These are phyloP conservation scores for Spatula clypeata DNA, from an alignment of 2,797 vertebrate species.

Conservation along the genomic window DNA sequence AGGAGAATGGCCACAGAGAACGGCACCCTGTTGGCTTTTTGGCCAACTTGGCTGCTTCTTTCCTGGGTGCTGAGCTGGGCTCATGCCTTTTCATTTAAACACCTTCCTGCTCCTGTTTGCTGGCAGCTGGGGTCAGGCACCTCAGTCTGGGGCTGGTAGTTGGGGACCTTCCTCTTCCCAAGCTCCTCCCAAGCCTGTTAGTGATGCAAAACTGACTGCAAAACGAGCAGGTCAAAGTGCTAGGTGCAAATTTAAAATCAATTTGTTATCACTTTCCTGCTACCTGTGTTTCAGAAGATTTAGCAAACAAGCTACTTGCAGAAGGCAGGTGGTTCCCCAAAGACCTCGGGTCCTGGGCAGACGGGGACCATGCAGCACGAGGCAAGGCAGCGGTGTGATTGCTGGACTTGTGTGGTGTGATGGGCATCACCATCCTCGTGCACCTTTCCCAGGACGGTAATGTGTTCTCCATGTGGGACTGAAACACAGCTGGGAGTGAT, in stretches of 20 bases:
- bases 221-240: rapidly evolving
- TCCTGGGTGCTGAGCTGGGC: rapidly evolving
- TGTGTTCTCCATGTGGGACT: neutral
- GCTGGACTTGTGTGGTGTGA: neutral
- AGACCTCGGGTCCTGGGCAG: neutral
- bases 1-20: neutral
- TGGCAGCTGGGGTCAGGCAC: neutral
- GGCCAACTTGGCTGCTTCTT: neutral
- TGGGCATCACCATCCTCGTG: neutral
- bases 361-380: neutral
- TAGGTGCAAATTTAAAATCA: neutral
- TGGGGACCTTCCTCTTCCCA: neutral
- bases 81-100: neutral
- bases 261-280: neutral
- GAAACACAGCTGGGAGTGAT: neutral
- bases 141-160: neutral
- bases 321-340: neutral
- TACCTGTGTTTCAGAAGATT: neutral
- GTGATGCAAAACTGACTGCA: neutral
- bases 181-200: neutral
- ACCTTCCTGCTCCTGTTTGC: rapidly evolving
- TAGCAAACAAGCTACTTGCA: neutral
- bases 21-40: rapidly evolving
- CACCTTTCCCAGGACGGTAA: neutral
- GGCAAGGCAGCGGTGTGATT: rapidly evolving